Base-by-base conservation (phyloP, 2,113 vertebrate genomes). In the Oryzias javanicus region DNA sequence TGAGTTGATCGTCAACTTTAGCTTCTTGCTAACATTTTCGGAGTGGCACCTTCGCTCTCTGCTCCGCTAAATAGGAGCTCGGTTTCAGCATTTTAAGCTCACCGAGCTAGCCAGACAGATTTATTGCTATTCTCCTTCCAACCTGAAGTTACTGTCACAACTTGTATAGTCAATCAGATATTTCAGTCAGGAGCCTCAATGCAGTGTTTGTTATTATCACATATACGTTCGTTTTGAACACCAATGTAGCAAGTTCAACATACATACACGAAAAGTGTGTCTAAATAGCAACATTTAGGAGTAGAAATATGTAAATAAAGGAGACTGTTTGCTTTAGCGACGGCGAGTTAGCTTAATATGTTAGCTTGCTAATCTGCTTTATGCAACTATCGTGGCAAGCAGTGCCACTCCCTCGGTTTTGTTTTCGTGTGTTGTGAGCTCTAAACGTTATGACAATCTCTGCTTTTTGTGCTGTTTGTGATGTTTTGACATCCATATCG, bases 341-440 rank as follows among this genome's bases (percentile, higher is more conserved):
- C 55, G 42, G 25, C 48, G 49, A 41, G 60, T 66, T 62, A 78
- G 76, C 80, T 72, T 20, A 67, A 75, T 56, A 16, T 35, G 65
- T 71, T 87, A 81, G 75, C 74, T 59, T 49, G 80, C 83, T 86
- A 89, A 89, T 89, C 87, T 78, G 80, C 81, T 89, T 89, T 84
- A 81, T 86, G 86, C 78, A 82, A 80, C 80, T 82, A 76, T 69
- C 56, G 73, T 65, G 65, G 68, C 55, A 58, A 78, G 64, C 67
- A 7, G 82, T 80, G 87, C 85, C 87, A 87, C 87, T 87, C 87
- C 87, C 85, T 87, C 83, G 63, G 13, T 56, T 77, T 67, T 86
- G 82, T 88, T 86, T 65, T 68, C 69, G 76, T 81, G 60, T 73
- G 48, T 53, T 51, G 62, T 80, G 60, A 52, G 60, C 64, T 53